Base-by-base conservation (phyloP, 2,888 invertebrate genomes). In the Cerastoderma edule region DNA sequence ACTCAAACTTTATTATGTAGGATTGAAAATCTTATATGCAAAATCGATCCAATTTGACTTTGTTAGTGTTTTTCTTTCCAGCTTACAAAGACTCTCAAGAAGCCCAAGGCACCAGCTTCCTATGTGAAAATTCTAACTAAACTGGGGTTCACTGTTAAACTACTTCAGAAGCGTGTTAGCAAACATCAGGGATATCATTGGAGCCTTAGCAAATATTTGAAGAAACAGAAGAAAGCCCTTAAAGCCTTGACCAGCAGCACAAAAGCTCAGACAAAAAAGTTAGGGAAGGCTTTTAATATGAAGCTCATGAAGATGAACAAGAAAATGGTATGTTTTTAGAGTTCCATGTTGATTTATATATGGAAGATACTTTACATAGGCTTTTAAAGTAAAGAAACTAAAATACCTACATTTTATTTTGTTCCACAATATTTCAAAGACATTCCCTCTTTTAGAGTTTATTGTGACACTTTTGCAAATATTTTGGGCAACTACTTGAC, bases 101-200 rank as follows among this genome's bases (percentile, higher is more conserved):
- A n/a, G 10, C 50, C 50, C 2, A 50, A 22, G 24, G 24, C 50
- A 24, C 22, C 22, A 50, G 22, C n/a, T 1, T 22, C 50, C 2
- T 50, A 50, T 22, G n/a, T 50, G 50, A 50, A 22, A 50, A 50
- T 50, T 24, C 50, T 50, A 10, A 50, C 50, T 22, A 50, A 50
- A 10, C 24, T 50, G 1, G 50, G 50, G 24, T 22, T 24, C 24
- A 50, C 22, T 22, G 50, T 50, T 13, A 50, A 50, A 22, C n/a
- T 24, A 10, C 50, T 50, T 3, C 22, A 50, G 16, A 50, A 50
- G 5, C n/a, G 50, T 10, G n/a, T 50, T 5, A 10, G 50, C 50
- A 50, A 24, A 50, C 50, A 50, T 50, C 50, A 50, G 22, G 50
- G 50, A 22, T 50, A 27, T n/a, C 50, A 50, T 13, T 50, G 19